phyloP scores from a whole-genome alignment of 2,113 vertebrate species.

The Baryphthengus martii region DNA sequence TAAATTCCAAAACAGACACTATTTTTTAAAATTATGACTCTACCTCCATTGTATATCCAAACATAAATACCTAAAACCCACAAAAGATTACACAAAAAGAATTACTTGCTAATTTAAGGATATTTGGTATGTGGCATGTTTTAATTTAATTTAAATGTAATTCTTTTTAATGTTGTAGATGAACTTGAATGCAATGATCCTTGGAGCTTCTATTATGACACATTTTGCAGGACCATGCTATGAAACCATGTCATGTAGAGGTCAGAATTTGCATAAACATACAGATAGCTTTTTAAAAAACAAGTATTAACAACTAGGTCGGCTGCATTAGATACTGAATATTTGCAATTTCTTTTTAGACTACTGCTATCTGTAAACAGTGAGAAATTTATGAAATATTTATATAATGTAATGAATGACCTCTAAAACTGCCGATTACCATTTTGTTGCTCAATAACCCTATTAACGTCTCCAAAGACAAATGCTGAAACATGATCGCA shows the following conservation, averaged over 20 bases:
- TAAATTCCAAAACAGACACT: not conserved
- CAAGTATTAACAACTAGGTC: not conserved
- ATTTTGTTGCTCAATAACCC: constrained; percentile 23
- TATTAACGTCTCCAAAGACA: constrained; percentile 10
- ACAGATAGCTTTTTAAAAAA: not conserved
- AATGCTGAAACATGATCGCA: not conserved
- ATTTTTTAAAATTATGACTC: not conserved
- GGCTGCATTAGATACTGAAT: not conserved
- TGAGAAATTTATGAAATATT: constrained; percentile 43
- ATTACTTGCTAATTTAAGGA: not conserved
- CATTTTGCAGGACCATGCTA: not conserved
- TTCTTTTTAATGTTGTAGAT: not conserved
- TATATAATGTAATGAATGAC: not conserved
- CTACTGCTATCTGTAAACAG: constrained; percentile 2
- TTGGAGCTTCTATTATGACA: not conserved
- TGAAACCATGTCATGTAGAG: not conserved
- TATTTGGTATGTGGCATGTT: not conserved
- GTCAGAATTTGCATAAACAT: constrained; percentile 15
- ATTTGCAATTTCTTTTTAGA: constrained; percentile 9
- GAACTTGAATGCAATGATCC: not conserved
- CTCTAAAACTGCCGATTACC: constrained; percentile 46
- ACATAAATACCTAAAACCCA: not conserved
- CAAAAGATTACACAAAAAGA: not conserved
- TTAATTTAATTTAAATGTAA: not conserved
- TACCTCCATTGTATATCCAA: not conserved